Evolutionary conservation across 2,797 vertebrate species (phyloP).

Genomic region (Lepidocolaptes lacrymiger): DNA sequence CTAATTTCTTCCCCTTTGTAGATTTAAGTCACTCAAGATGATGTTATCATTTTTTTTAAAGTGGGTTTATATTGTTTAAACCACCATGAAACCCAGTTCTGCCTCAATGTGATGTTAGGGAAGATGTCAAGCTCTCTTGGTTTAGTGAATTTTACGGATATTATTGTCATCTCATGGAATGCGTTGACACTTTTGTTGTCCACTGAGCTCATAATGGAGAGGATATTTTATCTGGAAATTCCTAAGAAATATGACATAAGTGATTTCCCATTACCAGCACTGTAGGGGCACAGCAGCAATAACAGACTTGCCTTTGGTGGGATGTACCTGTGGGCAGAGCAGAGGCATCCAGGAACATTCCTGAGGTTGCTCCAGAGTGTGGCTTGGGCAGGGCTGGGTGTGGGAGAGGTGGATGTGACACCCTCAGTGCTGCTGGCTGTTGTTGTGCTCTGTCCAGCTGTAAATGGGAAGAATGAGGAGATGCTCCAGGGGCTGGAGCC

Average conservation of each 20-base stretch:
- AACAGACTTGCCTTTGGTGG: neutral
- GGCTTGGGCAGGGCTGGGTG: neutral
- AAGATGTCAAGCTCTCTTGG: neutral
- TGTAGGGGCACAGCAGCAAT: neutral
- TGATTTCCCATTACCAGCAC: neutral
- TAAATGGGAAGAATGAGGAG: neutral
- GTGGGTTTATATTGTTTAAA: slow-evolving; percentile 23
- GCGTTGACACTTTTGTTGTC: neutral
- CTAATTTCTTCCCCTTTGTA: slow-evolving; percentile 60
- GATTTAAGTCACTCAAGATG: slow-evolving; percentile 52
- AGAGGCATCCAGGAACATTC: neutral
- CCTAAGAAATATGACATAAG: neutral
- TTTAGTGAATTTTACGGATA: neutral
- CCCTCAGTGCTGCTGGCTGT: neutral
- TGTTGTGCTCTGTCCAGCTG: neutral
- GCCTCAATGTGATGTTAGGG: neutral
- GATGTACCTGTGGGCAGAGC: neutral
- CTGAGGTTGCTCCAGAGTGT: accelerated
- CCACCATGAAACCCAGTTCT: neutral
- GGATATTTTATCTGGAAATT: neutral
- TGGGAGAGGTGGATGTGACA: neutral
- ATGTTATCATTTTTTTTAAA: slow-evolving; percentile 13
- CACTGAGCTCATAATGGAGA: neutral
- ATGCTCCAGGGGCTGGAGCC: neutral
- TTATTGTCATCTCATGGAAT: neutral